These are phyloP conservation scores for Pogonus chalceus DNA, from an alignment of 1,140 invertebrate genomes.

Conservation along the genomic window DNA sequence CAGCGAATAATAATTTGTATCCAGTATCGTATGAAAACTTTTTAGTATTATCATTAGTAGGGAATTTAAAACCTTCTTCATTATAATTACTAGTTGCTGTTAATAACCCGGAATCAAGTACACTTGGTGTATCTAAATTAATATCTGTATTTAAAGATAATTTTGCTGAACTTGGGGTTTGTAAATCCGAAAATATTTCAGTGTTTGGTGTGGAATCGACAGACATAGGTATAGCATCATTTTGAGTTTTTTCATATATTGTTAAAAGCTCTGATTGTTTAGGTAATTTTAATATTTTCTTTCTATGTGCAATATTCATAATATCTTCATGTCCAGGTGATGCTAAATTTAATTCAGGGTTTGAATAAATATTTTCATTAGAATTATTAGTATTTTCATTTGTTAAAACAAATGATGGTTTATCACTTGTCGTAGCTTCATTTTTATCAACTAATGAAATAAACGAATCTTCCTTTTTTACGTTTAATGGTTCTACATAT, in stretches of 20 bases:
- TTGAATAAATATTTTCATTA: background rate
- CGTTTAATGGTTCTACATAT: background rate
- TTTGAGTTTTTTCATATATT: background rate
- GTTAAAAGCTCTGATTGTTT: background rate
- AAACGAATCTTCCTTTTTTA: background rate
- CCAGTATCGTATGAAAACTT: conserved; percentile 18
- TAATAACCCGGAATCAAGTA: background rate
- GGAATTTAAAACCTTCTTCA: conserved; percentile 24
- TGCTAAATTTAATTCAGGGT: background rate
- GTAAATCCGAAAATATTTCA: conserved; percentile 16
- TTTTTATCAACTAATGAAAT: background rate
- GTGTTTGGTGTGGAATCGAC: conserved; percentile 30
- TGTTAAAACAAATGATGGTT: background rate
- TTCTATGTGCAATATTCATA: background rate
- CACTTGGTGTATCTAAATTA: background rate
- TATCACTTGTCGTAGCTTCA: background rate
- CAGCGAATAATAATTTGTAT: conserved; percentile 14
- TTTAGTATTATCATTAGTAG: conserved; percentile 16
- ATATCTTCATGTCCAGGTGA: background rate
- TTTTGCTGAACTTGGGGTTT: conserved; percentile 5
- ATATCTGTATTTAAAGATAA: background rate
- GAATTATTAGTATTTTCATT: background rate
- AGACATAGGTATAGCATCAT: conserved; percentile 22
- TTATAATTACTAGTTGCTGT: conserved; percentile 20
- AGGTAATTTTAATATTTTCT: background rate